Evolutionary conservation across 1,140 invertebrate species (phyloP).

Genomic region (Ips nitidus): DNA sequence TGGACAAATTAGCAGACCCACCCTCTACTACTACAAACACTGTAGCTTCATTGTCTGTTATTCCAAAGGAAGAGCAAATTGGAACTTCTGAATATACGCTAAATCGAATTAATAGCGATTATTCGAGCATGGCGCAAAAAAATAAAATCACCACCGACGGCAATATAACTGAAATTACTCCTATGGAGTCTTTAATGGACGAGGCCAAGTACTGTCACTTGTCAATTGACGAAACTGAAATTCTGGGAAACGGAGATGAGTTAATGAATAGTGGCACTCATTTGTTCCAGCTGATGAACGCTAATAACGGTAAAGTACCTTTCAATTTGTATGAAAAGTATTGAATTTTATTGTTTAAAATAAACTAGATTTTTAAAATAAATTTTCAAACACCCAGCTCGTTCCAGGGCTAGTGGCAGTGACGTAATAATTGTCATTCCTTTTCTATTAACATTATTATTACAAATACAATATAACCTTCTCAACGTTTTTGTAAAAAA

Average conservation of each 20-base stretch:
- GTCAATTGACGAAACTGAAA: constrained; percentile 38
- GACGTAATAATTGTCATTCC: too few species aligned
- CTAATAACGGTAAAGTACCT: constrained; percentile 40
- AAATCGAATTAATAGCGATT: background rate
- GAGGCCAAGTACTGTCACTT: constrained; percentile 43
- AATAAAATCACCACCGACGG: constrained; percentile 33
- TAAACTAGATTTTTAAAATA: too few species aligned
- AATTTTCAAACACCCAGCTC: too few species aligned
- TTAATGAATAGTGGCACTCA: constrained; percentile 39
- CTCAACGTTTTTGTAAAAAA: too few species aligned
- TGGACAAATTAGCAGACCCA: background rate
- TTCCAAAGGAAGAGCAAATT: background rate
- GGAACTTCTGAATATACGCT: background rate
- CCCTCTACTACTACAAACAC: background rate
- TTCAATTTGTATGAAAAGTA: too few species aligned
- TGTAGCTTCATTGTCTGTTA: too few species aligned
- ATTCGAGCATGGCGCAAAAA: constrained; percentile 8
- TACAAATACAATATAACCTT: too few species aligned
- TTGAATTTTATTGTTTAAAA: too few species aligned
- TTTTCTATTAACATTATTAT: too few species aligned
- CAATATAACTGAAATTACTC: constrained; percentile 33
- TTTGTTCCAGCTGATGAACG: constrained; percentile 44
- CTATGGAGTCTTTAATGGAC: constrained; percentile 26
- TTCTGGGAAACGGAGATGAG: constrained; percentile 32
- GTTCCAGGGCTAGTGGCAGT: too few species aligned